Conservation (phyloP, 2,113 vertebrate species). For the Pterophyllum scalare region DNA sequence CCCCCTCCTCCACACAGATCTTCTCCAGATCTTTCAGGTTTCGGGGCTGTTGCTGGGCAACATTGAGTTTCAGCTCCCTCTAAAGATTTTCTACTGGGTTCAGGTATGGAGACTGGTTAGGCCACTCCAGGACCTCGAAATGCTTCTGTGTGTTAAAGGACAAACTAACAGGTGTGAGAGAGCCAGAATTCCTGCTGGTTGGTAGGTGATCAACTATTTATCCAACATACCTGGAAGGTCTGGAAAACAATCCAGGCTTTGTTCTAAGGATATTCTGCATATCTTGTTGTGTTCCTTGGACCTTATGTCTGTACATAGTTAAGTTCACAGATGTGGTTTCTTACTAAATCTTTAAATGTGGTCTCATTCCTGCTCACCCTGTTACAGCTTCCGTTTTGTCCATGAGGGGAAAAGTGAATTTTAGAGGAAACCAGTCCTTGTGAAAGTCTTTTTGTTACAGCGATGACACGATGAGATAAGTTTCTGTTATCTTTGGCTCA, state of each 20-base stretch:
- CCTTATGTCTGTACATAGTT: background rate
- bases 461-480: accelerated
- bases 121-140: too few species aligned
- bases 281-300: background rate
- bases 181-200: too few species aligned
- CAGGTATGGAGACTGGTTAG: too few species aligned
- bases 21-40: too few species aligned
- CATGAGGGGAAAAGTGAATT: background rate
- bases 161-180: too few species aligned
- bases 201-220: too few species aligned
- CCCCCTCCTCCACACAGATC: too few species aligned
- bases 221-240: background rate
- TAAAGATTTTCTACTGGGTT: too few species aligned
- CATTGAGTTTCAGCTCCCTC: too few species aligned
- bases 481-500: background rate
- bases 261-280: background rate
- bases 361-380: background rate
- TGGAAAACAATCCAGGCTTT: background rate
- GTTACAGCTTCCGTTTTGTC: too few species aligned
- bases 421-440: background rate
- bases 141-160: too few species aligned
- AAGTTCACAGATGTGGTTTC: background rate
- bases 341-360: background rate
- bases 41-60: too few species aligned
- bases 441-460: background rate